Percentiles rank a stretch among this genome's conserved stretches.
phyloP scores from a whole-genome alignment of 1,140 invertebrate species.

The Lordiphosa mommai region DNA sequence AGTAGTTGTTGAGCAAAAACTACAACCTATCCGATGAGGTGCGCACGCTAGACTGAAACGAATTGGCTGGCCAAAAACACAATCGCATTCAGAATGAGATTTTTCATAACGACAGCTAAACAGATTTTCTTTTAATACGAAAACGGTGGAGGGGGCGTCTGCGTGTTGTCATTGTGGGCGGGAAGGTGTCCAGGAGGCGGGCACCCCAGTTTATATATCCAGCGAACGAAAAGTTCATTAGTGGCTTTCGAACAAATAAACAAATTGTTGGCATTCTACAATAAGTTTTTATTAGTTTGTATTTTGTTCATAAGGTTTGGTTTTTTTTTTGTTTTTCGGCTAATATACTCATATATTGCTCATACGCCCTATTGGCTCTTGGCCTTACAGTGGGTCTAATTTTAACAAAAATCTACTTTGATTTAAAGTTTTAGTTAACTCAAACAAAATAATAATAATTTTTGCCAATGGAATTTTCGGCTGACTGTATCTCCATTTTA shows the following conservation, averaged over 20 bases:
- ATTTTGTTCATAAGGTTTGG: conserved; percentile 17
- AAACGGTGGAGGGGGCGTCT: not conserved
- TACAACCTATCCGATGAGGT: conserved; percentile 53
- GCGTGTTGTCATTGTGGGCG: conserved; percentile 32
- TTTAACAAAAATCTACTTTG: too few relatives aligned
- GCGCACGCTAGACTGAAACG: conserved; percentile 62
- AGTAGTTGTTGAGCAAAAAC: conserved; percentile 9
- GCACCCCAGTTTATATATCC: conserved; percentile 11
- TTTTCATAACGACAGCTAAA: conserved; percentile 22
- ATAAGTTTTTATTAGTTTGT: conserved; percentile 63
- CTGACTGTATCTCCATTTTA: not conserved
- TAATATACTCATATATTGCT: conserved; percentile 9
- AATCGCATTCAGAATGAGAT: conserved; percentile 62
- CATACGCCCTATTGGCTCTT: conserved; percentile 25
- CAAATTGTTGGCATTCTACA: conserved; percentile 57
- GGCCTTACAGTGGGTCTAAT: conserved; percentile 6
- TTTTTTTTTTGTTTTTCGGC: conserved; percentile 35
- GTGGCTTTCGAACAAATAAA: conserved; percentile 60
- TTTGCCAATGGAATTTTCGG: too few relatives aligned
- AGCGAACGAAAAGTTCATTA: conserved; percentile 46
- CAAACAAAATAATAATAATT: conserved; percentile 4
- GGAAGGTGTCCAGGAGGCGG: not conserved
- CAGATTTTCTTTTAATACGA: conserved; percentile 25
- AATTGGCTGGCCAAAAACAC: conserved; percentile 12
- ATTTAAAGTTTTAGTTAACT: too few relatives aligned